A percentile compares a stretch with the other conserved stretches of the same genome.
Evolutionary conservation across 2,113 vertebrate genomes (phyloP).

Genomic region (Scomber scombrus): DNA sequence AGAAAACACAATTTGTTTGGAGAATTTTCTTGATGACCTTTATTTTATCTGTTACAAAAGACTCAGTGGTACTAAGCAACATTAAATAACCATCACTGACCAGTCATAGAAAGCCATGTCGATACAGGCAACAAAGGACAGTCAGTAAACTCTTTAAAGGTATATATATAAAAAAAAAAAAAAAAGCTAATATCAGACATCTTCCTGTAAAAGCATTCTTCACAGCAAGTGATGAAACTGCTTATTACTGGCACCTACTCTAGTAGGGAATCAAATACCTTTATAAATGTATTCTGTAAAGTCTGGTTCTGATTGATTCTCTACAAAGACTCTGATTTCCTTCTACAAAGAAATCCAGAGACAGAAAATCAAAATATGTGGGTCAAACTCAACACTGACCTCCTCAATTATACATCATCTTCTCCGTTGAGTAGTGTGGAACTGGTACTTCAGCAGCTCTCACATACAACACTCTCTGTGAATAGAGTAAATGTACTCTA

Average conservation of each 20-base stretch:
- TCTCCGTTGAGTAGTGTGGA: conserved; percentile 16
- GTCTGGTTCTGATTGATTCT: conserved; percentile 1
- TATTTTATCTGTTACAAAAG: background rate
- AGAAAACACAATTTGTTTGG: background rate
- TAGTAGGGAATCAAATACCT: background rate
- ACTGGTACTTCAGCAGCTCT: background rate
- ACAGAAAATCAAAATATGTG: conserved; percentile 18
- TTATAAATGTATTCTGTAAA: background rate
- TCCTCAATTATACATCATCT: conserved; percentile 42
- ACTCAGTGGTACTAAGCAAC: background rate
- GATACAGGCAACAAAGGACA: background rate
- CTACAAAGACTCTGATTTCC: background rate
- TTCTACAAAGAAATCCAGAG: conserved; percentile 36
- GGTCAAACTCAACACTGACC: conserved; percentile 31
- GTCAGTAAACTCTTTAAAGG: background rate
- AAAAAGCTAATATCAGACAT: background rate
- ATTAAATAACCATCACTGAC: background rate
- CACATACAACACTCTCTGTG: background rate
- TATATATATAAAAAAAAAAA: background rate
- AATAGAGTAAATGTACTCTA: background rate
- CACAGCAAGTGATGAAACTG: background rate
- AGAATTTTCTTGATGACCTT: too few relatives aligned
- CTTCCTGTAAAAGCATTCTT: background rate
- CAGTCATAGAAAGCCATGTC: background rate
- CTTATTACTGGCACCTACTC: conserved; percentile 4